A percentile compares a stretch with the other conserved stretches of the same genome.
phyloP scores from a whole-genome alignment of 2,113 vertebrate species.

The Dromas ardeola region DNA sequence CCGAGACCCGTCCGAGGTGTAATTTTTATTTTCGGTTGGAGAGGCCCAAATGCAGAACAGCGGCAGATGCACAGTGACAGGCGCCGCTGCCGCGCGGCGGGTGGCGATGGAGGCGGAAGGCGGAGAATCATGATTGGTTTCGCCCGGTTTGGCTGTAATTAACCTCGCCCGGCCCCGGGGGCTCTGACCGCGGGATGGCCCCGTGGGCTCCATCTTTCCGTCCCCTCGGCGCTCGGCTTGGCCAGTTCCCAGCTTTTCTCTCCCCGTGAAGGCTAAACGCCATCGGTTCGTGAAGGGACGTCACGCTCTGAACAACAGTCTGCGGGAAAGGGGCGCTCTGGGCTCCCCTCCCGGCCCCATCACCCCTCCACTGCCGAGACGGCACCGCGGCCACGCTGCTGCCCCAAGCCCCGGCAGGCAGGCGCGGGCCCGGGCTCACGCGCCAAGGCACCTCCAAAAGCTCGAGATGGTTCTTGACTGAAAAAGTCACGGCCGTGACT shows the following conservation, averaged over 20 bases:
- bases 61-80: background rate
- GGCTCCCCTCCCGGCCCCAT: no score
- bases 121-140: background rate
- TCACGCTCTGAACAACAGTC: background rate
- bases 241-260: background rate
- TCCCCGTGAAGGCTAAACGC: background rate
- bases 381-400: no score
- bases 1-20: rapidly evolving
- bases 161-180: no score
- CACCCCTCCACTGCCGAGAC: no score
- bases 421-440: background rate
- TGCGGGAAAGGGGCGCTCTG: background rate
- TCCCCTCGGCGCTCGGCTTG: no score
- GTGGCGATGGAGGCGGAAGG: background rate
- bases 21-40: background rate
- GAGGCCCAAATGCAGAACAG: background rate
- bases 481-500: background rate
- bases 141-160: no score
- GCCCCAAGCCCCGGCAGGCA: no score
- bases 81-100: background rate
- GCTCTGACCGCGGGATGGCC: no score
- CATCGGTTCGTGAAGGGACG: background rate
- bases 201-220: no score
- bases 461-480: background rate
- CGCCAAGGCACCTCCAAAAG: background rate